Base-by-base conservation (phyloP, 2,113 vertebrate species). In the Rissa tridactyla region DNA sequence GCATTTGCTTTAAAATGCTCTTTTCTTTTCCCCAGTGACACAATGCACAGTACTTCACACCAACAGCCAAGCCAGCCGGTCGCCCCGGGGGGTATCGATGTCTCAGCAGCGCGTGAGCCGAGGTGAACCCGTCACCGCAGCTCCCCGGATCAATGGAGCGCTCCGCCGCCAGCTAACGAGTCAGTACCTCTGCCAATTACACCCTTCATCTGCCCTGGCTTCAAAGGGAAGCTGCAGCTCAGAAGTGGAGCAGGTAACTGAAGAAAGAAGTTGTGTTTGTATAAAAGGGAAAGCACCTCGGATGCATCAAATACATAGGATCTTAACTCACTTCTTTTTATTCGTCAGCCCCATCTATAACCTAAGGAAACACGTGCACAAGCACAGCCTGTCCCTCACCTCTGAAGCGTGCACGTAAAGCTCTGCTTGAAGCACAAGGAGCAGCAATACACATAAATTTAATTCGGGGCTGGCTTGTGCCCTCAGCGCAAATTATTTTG, bases 41-140 rank as follows among this genome's bases (percentile, higher is more conserved):
- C 23, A 25, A 17, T 4, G 29, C 22, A 29, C 34, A 15, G 25
- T 29, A 14, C 14, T 49, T 46, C 54, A 54, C 29, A 23, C 17
- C 38, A 8, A 5, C 1, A 44, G 44, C 61, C 44, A 38, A 34
- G 54, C 30, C 2, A 26, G 20, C 8, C 4, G 0, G 19, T 15
- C 60, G 36, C 51, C 51, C 34, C 20, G 2, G 58, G 18, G 16
- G 16, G 42, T 30, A 64, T 5, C 29, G 15, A 23, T 38, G 23
- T 13, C n/a, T n/a, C 16, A 25, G 58, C 40, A 57, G 30, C 42
- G 7, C 1, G 30, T 8, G 26, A 57, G 51, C 51, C 3, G 25
- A 57, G 58, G 30, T 15, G 44, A 46, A 46, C 38, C 19, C 36
- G 54, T 18, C 29, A 52, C 61, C 11, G 7, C 36, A 32, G 38